Evolutionary conservation across 2,888 invertebrate species (phyloP).

Genomic region (Leptinotarsa juncta): DNA sequence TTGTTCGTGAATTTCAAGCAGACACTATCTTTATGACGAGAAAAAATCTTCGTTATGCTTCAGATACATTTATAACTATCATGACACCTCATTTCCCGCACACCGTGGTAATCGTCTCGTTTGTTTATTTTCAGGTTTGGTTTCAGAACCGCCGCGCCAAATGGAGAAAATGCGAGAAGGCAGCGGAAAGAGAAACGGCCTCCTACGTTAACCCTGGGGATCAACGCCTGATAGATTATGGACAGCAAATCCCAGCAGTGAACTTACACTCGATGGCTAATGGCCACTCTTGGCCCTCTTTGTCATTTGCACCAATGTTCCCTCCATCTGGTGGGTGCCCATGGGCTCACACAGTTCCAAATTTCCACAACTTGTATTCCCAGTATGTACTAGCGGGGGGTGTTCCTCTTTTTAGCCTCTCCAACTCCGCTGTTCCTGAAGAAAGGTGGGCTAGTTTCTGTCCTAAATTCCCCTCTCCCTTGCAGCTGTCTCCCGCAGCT

Average conservation of each 20-base stretch:
- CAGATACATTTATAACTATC: no score
- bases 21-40: no score
- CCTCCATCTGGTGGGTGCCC: constrained; percentile 67
- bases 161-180: constrained; percentile 94
- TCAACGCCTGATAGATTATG: constrained; percentile 64
- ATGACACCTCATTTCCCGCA: not conserved
- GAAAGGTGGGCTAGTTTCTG: constrained; percentile 63
- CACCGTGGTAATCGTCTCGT: not conserved
- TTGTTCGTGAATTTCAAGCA: no score
- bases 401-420: constrained; percentile 51
- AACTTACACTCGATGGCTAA: constrained; percentile 66
- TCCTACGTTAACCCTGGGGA: constrained; percentile 82
- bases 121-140: constrained; percentile 80
- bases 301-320: constrained; percentile 72
- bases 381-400: constrained; percentile 72
- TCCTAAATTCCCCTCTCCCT: constrained; percentile 58
- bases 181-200: constrained; percentile 89
- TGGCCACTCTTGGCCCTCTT: constrained; percentile 71
- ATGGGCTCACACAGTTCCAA: constrained; percentile 69
- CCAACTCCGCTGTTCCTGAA: constrained; percentile 43
- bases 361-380: constrained; percentile 76
- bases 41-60: no score
- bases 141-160: constrained; percentile 95
- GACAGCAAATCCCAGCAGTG: constrained; percentile 56
- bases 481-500: constrained; percentile 58